These are phyloP conservation scores for Andrena minutula DNA, from an alignment of 2,888 invertebrate species.

Conservation along the genomic window DNA sequence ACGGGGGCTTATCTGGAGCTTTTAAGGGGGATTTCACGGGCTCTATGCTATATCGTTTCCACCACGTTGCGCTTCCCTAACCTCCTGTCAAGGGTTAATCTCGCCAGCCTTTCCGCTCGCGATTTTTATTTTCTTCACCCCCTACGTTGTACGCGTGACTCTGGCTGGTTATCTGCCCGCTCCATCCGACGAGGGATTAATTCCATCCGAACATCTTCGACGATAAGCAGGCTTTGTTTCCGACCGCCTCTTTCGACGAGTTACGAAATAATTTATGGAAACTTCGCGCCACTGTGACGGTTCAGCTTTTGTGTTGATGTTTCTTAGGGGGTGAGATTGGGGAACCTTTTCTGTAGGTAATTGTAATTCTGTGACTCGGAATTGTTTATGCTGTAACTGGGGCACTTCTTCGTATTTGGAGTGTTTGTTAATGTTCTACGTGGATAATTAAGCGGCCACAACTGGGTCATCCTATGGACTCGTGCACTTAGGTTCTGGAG, in stretches of 20 bases:
- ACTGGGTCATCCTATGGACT: no score
- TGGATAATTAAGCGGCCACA: no score
- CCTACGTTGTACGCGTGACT: slow-evolving; percentile 35
- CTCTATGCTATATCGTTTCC: slow-evolving; percentile 56
- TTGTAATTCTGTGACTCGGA: no score
- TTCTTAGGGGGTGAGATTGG: no score
- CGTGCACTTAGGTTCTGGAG: no score
- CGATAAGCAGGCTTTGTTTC: slow-evolving; percentile 12
- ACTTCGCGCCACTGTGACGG: no score
- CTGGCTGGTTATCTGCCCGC: slow-evolving; percentile 22
- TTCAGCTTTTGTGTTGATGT: no score
- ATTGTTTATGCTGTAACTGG: no score
- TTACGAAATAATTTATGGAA: no score
- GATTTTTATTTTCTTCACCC: slow-evolving; percentile 58
- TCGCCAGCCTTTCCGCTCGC: slow-evolving; percentile 52
- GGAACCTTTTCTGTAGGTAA: no score
- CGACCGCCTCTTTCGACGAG: not conserved
- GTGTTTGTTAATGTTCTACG: no score
- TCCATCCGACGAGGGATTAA: slow-evolving; percentile 25
- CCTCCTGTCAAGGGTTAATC: slow-evolving; percentile 68
- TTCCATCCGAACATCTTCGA: slow-evolving; percentile 18
- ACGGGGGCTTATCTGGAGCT: slow-evolving; percentile 71
- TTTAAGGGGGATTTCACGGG: slow-evolving; percentile 66
- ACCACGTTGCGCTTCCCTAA: slow-evolving; percentile 50
- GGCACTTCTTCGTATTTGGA: no score